Evolutionary conservation across 1,140 invertebrate genomes (phyloP).

Genomic region (Drosophila fuyamai): DNA sequence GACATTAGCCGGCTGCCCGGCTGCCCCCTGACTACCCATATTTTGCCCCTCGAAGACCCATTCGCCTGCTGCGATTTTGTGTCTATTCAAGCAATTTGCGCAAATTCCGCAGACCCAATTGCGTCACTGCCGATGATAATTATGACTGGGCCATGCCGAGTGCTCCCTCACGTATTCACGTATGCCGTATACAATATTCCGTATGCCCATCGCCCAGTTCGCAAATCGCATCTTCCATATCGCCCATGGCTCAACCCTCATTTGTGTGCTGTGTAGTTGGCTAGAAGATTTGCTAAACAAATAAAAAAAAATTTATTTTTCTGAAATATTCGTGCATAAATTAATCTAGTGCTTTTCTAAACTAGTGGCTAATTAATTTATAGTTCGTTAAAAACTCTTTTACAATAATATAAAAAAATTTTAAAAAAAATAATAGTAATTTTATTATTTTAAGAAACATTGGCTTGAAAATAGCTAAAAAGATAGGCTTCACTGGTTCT

Average conservation of each 20-base stretch:
- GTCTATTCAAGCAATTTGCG: conserved; percentile 70
- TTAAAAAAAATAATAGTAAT: too few species aligned
- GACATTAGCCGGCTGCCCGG: conserved; percentile 48
- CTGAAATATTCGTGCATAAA: too few species aligned
- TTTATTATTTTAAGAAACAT: not conserved
- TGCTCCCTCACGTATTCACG: conserved; percentile 16
- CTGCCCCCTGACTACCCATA: conserved; percentile 22
- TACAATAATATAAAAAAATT: too few species aligned
- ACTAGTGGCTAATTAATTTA: too few species aligned
- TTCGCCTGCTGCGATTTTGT: conserved; percentile 33
- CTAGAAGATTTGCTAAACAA: not conserved
- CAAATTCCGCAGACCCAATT: conserved; percentile 71
- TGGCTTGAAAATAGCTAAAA: not conserved
- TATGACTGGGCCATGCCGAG: conserved; percentile 52
- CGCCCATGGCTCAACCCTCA: conserved; percentile 6
- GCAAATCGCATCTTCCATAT: conserved; percentile 9
- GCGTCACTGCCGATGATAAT: conserved; percentile 74
- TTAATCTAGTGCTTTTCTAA: too few species aligned
- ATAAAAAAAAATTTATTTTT: too few species aligned
- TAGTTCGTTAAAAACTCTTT: too few species aligned
- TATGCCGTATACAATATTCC: not conserved
- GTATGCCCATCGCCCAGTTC: conserved; percentile 23
- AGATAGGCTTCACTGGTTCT: not conserved
- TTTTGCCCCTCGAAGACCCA: conserved; percentile 2
- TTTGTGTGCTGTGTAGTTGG: not conserved